Base-by-base conservation (phyloP, 2,113 vertebrate genomes). In the Petaurus breviceps region DNA sequence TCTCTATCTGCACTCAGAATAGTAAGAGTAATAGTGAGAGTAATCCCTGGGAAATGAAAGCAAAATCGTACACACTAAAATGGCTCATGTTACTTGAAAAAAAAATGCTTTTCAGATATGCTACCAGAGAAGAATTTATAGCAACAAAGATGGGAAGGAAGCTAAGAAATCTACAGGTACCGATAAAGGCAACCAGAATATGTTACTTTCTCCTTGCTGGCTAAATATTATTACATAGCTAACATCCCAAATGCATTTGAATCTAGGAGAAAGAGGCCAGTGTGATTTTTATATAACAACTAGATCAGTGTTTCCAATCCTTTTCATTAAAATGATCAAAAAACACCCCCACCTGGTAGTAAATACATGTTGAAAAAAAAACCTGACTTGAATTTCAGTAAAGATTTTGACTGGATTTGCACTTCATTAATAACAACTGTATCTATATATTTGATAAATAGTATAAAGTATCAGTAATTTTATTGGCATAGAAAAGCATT, bases 41-140 rank as follows among this genome's bases (percentile, higher is more conserved):
- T 23, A 43, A 25, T 89, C n/a, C 53, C 91, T 57, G 5, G 92
- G 53, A 92, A 95, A 3, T 50, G 61, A 77, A 54, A 91, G 12
- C 2, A 92, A 95, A 96, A 2, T 68, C 51, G 92, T 10, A 2
- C 9, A 53, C 89, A n/a, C 31, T 19, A 94, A 53, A 19, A 26
- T 23, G 8, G n/a, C n/a, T 90, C 12, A 93, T 52, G 89, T 43
- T 84, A 91, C 95, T 51, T 57, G 14, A 95, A 96, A 95, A 84
- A 84, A 47, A 46, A 93, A 37, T 94, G 8, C 43, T 93, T 92
- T 94, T 53, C 23, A 26, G 23, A 26, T 23, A 68, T 92, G 23
- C n/a, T 43, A 84, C 19, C 6, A 43, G n/a, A 84, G 68, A 84
- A 84, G n/a, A 43, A 19, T 84, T 43, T 43, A 84, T 84, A 43